Conservation (phyloP, 2,888 invertebrate genomes). For the Chrysomela aeneicollis region DNA sequence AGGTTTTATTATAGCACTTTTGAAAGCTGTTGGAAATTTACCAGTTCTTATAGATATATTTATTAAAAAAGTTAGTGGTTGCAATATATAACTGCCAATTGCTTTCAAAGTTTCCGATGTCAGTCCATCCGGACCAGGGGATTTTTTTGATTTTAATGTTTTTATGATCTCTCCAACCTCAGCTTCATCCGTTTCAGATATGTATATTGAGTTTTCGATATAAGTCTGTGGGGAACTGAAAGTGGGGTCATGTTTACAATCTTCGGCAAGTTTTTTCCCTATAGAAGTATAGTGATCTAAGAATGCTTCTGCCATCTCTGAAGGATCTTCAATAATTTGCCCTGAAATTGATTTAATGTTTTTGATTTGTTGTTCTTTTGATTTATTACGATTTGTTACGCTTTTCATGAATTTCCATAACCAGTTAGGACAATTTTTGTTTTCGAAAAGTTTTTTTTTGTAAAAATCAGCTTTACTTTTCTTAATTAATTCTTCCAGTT, state of each 20-base stretch:
- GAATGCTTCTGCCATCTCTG: conserved; percentile 16
- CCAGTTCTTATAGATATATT: conserved; percentile 10
- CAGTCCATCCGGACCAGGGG: neutral
- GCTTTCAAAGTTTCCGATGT: conserved; percentile 4
- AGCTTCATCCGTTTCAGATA: conserved; percentile 8
- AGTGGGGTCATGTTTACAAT: conserved; percentile 5
- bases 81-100: neutral
- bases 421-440: conserved; percentile 10
- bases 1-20: conserved; percentile 20
- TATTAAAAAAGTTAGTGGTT: conserved; percentile 4
- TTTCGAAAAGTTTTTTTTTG: conserved; percentile 14
- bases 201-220: neutral
- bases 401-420: neutral
- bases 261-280: conserved; percentile 15
- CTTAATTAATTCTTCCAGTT: conserved; percentile 17
- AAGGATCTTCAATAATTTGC: conserved; percentile 5
- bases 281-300: conserved; percentile 15
- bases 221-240: neutral
- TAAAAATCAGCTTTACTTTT: conserved; percentile 16
- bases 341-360: conserved; percentile 13
- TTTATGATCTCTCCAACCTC: conserved; percentile 13
- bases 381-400: neutral
- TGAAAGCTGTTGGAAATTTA: conserved; percentile 19
- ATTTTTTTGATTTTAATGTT: conserved; percentile 13
- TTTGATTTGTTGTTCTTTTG: conserved; percentile 2